phyloP scores from a whole-genome alignment of 2,888 invertebrate genomes.

The Drosophila mimetica region DNA sequence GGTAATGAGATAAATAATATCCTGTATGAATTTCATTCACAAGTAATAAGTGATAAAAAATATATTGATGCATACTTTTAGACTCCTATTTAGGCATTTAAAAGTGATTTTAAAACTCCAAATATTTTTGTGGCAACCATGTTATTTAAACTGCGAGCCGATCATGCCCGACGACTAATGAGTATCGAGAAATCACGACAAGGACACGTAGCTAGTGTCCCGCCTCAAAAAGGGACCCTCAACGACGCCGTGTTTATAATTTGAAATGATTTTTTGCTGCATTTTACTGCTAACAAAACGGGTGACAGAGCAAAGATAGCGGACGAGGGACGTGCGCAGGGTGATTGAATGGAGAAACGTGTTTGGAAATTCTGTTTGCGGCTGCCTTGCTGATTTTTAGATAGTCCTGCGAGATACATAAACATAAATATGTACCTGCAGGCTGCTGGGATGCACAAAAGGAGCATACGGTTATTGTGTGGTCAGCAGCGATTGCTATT shows the following conservation, averaged over 20 bases:
- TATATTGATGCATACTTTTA: too few species aligned
- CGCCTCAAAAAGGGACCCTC: conserved; percentile 42
- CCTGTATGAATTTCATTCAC: too few species aligned
- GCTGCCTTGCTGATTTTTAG: conserved; percentile 52
- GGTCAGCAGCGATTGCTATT: conserved; percentile 49
- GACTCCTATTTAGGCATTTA: too few species aligned
- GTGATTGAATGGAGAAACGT: conserved; percentile 17
- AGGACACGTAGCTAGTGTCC: conserved; percentile 48
- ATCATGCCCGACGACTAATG: conserved; percentile 1
- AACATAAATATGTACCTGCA: background rate
- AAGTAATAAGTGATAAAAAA: too few species aligned
- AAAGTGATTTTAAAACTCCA: too few species aligned
- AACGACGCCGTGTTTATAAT: conserved; percentile 69
- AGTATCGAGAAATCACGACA: conserved; percentile 27
- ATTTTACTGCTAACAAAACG: conserved; percentile 54
- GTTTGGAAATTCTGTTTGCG: conserved; percentile 48
- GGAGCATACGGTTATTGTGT: conserved; percentile 22
- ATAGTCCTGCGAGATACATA: conserved; percentile 38
- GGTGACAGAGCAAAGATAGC: conserved; percentile 14
- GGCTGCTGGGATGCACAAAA: background rate
- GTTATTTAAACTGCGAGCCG: too few species aligned
- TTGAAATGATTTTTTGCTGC: conserved; percentile 74
- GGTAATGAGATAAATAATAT: too few species aligned
- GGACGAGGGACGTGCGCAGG: background rate
- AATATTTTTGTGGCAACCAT: too few species aligned